Base-by-base conservation (phyloP, 2,888 invertebrate species). In the Punctoribates punctum region DNA sequence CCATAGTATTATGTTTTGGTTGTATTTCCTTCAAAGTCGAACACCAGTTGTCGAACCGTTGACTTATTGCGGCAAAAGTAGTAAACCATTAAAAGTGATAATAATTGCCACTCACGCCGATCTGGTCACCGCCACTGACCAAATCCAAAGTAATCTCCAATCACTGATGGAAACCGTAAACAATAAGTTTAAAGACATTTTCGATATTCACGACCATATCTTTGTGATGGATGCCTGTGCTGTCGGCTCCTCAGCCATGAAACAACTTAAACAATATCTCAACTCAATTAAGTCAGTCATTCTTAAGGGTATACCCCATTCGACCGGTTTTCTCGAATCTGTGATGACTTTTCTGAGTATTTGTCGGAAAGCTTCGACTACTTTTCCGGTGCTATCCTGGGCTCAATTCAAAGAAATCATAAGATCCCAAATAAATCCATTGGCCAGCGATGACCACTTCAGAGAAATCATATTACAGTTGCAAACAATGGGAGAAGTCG, bases 1-100 rank as follows among this genome's bases (percentile, higher is more conserved):
- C 42, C 88, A 88, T 79, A 88, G 89, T 83, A 88, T 89, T 42
- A 86, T 87, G 80, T 91, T 90, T 84, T 91, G 91, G 91, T 84
- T 91, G 77, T 88, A 89, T 81, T 91, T 91, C 83, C 85, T 91
- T 77, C 87, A 89, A 82, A 88, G 90, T 54, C 85, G 90, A 75
- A 86, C 89, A 77, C 85, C 86, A 25, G 87, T 88, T 46, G 85
- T 86, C 62, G 87, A 88, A 81, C 88, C 88, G 76, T 85, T 88
- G 78, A 87, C 87, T 78, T 86, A 87, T 79, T 86, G 87, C 81
- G 90, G 90, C 17, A 85, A 86, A 80, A 86, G 86, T 1, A 83
- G 84, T 25, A 84, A 85, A 78, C 83, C 85, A 20, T 85, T 86
- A 0, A 83, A 84, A 75, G 85, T 90, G n/a, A 83, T 88, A 13